A percentile compares a stretch with the other conserved stretches of the same genome.
These are phyloP conservation scores for Choloepus didactylus DNA, from an alignment of 2,797 vertebrate species.

Conservation along the genomic window DNA sequence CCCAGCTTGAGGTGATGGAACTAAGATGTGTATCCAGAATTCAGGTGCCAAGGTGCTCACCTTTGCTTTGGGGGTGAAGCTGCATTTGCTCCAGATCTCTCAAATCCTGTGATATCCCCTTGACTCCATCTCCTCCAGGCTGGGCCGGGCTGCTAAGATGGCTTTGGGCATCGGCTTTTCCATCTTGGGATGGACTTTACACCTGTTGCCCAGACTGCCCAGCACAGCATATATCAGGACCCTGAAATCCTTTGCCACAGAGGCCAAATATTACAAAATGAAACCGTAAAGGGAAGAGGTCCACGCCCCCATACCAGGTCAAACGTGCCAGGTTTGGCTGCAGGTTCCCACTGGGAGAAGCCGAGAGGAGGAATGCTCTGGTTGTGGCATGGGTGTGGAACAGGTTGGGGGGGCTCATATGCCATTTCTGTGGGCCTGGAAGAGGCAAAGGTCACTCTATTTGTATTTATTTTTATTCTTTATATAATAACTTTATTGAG, in stretches of 20 bases:
- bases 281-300: neutral
- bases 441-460: conserved; percentile 3
- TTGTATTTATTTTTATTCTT: conserved; percentile 30
- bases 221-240: neutral
- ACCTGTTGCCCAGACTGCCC: neutral
- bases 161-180: neutral
- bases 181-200: neutral
- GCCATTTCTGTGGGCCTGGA: neutral
- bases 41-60: neutral
- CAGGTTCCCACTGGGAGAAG: rapidly evolving
- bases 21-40: neutral
- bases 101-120: neutral
- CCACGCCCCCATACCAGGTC: neutral
- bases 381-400: neutral
- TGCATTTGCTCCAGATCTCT: neutral
- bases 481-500: conserved; percentile 43
- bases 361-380: neutral
- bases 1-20: neutral
- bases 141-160: neutral
- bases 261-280: neutral
- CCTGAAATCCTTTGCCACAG: neutral
- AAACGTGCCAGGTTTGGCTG: neutral
- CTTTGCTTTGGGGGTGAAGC: neutral
- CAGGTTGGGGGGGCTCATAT: neutral
- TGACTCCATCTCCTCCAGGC: neutral